Conservation (phyloP, 2,888 invertebrate species). For the Oligia strigilis region DNA sequence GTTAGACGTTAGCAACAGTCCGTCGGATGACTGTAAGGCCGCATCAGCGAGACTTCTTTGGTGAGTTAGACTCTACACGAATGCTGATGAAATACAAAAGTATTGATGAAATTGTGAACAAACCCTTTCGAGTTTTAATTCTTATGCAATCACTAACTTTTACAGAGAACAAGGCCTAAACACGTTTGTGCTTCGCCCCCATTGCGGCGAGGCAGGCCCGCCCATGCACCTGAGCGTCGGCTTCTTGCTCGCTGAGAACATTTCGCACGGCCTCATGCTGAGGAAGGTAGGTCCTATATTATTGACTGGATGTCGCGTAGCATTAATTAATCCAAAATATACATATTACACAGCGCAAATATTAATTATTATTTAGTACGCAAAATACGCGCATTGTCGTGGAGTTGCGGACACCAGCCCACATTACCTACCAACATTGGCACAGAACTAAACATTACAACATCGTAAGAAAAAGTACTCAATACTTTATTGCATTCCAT, state of each 20-base stretch:
- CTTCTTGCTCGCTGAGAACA: conserved; percentile 99
- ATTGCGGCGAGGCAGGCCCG: conserved; percentile 99
- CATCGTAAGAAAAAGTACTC: neutral
- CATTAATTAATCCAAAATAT: conserved; percentile 8
- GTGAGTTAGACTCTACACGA: too few species aligned
- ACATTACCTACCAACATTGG: conserved; percentile 31
- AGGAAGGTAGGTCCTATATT: conserved; percentile 93
- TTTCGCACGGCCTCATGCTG: conserved; percentile 98
- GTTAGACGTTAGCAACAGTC: too few species aligned
- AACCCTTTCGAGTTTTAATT: too few species aligned
- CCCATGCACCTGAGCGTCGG: conserved; percentile 99
- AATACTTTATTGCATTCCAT: too few species aligned
- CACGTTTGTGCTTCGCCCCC: conserved; percentile 98
- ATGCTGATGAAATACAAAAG: too few species aligned
- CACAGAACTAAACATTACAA: conserved; percentile 49
- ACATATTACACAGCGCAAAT: neutral
- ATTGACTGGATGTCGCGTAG: neutral
- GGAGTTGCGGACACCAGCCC: too few species aligned
- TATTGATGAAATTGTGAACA: too few species aligned
- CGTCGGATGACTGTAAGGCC: too few species aligned
- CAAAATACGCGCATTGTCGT: too few species aligned
- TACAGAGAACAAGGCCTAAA: conserved; percentile 96
- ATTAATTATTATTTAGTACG: too few species aligned
- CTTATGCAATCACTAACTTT: neutral
- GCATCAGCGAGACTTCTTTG: too few species aligned